phyloP scores from a whole-genome alignment of 2,113 vertebrate species.

The Xyrauchen texanus region DNA sequence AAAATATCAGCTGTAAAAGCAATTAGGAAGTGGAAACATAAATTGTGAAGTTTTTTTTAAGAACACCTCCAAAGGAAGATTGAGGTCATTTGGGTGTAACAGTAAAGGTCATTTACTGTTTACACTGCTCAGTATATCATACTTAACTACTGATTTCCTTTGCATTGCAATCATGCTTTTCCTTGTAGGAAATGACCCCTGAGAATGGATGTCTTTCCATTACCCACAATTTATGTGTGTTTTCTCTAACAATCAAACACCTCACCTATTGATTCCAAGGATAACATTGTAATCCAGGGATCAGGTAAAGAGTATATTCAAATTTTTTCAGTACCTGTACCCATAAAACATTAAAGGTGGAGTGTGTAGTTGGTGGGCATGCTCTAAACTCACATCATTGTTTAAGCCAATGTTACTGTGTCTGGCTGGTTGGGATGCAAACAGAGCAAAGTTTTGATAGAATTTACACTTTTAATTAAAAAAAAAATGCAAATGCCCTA shows the following conservation, averaged over 20 bases:
- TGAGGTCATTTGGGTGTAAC: conserved; percentile 82
- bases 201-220: conserved; percentile 72
- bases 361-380: too few species aligned
- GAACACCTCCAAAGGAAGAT: conserved; percentile 79
- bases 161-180: conserved; percentile 70
- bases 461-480: too few species aligned
- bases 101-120: conserved; percentile 76
- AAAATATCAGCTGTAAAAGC: conserved; percentile 78
- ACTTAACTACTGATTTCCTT: conserved; percentile 82
- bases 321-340: background rate
- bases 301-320: background rate
- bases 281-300: background rate
- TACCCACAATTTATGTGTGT: conserved; percentile 69
- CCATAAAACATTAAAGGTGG: background rate
- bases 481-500: too few species aligned
- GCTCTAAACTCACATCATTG: too few species aligned
- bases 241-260: conserved; percentile 60
- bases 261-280: too few species aligned
- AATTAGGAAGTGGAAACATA: conserved; percentile 83
- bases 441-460: too few species aligned
- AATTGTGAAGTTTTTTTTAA: conserved; percentile 73
- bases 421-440: too few species aligned
- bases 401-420: too few species aligned
- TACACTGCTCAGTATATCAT: conserved; percentile 78
- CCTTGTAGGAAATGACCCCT: conserved; percentile 79